Evolutionary conservation across 2,113 vertebrate genomes (phyloP).

Genomic region (Notarius lentiginosus): DNA sequence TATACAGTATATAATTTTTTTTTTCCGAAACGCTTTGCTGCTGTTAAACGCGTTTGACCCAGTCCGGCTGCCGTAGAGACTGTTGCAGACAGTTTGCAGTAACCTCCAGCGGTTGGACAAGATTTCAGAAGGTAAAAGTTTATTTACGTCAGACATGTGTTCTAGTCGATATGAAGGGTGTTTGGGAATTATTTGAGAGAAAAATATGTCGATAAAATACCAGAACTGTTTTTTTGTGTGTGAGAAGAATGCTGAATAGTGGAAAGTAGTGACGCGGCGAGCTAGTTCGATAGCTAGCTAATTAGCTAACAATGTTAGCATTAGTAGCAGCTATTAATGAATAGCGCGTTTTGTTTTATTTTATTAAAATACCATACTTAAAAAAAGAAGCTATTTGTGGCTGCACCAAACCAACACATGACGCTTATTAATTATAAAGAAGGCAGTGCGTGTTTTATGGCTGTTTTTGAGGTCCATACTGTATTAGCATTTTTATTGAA

Average conservation of each 20-base stretch:
- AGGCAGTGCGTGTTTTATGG: not conserved
- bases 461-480: not conserved
- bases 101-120: too few species aligned
- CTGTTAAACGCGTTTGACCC: not conserved
- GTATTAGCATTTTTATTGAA: not conserved
- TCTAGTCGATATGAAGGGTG: not conserved
- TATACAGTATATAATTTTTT: too few species aligned
- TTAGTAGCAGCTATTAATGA: not conserved
- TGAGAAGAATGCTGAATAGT: not conserved
- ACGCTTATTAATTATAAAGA: not conserved
- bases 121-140: conserved; percentile 18
- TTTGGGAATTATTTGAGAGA: too few species aligned
- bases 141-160: not conserved
- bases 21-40: not conserved
- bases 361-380: not conserved
- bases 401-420: not conserved
- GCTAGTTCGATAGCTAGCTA: not conserved
- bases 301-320: conserved; percentile 1
- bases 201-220: not conserved
- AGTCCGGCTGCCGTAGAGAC: not conserved
- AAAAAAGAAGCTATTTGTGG: not conserved
- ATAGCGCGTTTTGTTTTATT: not conserved
- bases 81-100: not conserved
- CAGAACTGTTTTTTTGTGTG: not conserved
- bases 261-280: not conserved